Evolutionary conservation across 2,888 invertebrate species (phyloP), one percentile per base, ranked within the genome.

Genomic region (Platycheirus albimanus): DNA sequence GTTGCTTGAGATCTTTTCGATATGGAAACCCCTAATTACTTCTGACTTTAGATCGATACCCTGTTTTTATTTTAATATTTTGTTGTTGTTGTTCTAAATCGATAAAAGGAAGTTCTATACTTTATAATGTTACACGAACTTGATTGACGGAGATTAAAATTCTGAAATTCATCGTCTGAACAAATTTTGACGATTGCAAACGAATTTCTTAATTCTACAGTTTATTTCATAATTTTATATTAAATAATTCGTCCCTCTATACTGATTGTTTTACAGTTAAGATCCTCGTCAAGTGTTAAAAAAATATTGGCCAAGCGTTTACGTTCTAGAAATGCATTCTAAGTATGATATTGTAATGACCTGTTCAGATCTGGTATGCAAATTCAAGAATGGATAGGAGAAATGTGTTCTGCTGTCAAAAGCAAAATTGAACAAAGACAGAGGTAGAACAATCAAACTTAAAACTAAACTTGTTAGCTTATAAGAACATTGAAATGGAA

Each of bases 1-100:
- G 63, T 49, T 80, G 51, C 47, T 66, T 71, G 61, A 81, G 81
- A 81, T 81, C 38, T 36, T 10, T 19, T 77, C 71, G 81, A 81
- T 81, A 81, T 81, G 66, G 70, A 71, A 77, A 81, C 81, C 77
- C 71, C 77, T 81, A 71, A 81, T 77, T 81, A 77, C 76, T 71
- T 66, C 52, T 66, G 80, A 52, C 77, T n/a, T n/a, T 67, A 77
- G 71, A 77, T 71, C 66, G 61, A 71, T 77, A 71, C 66, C 20
- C 28, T n/a, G 36, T 51, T 70, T 80, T 74, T 41, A 15, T 41
- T 51, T 15, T 10, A 28, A 13, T 13, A 51, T 28, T 33, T 36
- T 54, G 33, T 36, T 54, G 19, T 54, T n/a, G n/a, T 52, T 6
- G 17, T 54, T 69, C 28, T 63, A 30, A 63, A 58, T 69, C 56